Percentiles rank a stretch among this genome's conserved stretches.
phyloP scores from a whole-genome alignment of 2,113 vertebrate genomes.

The Mola mola region DNA sequence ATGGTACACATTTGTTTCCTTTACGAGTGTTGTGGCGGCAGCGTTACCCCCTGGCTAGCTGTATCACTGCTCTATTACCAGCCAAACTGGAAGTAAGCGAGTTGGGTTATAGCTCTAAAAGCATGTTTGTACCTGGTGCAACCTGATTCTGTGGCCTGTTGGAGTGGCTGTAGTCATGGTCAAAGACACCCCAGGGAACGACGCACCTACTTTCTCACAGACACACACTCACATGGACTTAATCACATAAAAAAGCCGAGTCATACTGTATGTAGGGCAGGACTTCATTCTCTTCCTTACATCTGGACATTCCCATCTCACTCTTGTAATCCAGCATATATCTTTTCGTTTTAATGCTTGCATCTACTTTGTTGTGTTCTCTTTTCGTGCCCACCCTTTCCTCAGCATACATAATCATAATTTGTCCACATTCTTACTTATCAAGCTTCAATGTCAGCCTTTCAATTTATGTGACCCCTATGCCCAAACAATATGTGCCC shows the following conservation, averaged over 20 bases:
- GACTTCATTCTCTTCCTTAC: slow-evolving; percentile 9
- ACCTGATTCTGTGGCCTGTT: slow-evolving; percentile 37
- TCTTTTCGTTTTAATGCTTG: neutral
- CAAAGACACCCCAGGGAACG: slow-evolving; percentile 41
- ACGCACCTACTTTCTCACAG: neutral
- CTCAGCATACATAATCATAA: neutral
- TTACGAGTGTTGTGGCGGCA: slow-evolving; percentile 47
- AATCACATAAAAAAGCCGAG: slow-evolving; percentile 2
- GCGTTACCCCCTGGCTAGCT: slow-evolving; percentile 48
- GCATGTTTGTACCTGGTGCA: slow-evolving; percentile 36
- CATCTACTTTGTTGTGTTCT: slow-evolving; percentile 10
- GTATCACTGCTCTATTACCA: slow-evolving; percentile 52
- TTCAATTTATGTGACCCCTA: no score
- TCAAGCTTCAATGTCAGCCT: no score
- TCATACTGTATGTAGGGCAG: slow-evolving; percentile 2
- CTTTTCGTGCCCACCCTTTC: no score
- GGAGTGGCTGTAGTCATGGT: slow-evolving; percentile 37
- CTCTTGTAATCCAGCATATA: slow-evolving; percentile 9
- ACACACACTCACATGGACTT: slow-evolving; percentile 2
- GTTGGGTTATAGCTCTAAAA: slow-evolving; percentile 49
- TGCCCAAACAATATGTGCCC: no score
- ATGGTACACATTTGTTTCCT: slow-evolving; percentile 63
- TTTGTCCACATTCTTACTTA: neutral
- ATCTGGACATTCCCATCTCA: slow-evolving; percentile 9
- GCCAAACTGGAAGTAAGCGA: slow-evolving; percentile 34